These are phyloP conservation scores for Archaeoteleia sp. DNA, from an alignment of 2,888 invertebrate genomes.

Conservation along the genomic window DNA sequence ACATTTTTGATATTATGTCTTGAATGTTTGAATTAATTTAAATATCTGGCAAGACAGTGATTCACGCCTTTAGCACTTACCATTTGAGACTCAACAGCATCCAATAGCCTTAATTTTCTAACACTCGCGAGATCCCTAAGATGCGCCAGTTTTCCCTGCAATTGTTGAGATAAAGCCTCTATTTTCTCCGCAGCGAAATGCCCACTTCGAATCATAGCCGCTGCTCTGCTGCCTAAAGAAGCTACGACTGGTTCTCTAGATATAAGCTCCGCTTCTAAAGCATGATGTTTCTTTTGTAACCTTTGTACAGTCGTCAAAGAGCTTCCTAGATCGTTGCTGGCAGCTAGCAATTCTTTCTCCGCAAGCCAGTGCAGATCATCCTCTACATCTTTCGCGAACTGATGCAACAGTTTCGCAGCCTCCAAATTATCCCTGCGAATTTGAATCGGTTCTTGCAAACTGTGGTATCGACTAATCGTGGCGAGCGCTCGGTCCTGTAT, in stretches of 20 bases:
- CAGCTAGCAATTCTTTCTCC: slow-evolving; percentile 83
- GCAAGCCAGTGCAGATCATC: slow-evolving; percentile 95
- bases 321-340: slow-evolving; percentile 82
- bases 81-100: slow-evolving; percentile 89
- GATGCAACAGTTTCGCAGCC: slow-evolving; percentile 90
- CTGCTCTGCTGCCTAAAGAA: slow-evolving; percentile 83
- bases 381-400: slow-evolving; percentile 93
- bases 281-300: slow-evolving; percentile 94
- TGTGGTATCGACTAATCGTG: slow-evolving; percentile 84
- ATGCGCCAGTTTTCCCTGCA: slow-evolving; percentile 82
- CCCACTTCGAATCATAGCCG: slow-evolving; percentile 86
- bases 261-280: slow-evolving; percentile 90
- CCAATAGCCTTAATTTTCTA: slow-evolving; percentile 83
- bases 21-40: slow-evolving; percentile 3
- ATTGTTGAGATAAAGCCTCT: slow-evolving; percentile 80
- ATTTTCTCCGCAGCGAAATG: slow-evolving; percentile 88
- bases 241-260: slow-evolving; percentile 91
- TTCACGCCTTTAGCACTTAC: too few species aligned
- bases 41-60: too few species aligned
- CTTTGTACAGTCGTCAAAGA: slow-evolving; percentile 87
- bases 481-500: slow-evolving; percentile 84
- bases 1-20: too few species aligned
- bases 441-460: slow-evolving; percentile 92
- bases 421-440: slow-evolving; percentile 94
- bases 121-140: slow-evolving; percentile 84